phyloP scores from a whole-genome alignment of 2,113 vertebrate genomes.

The Megalops atlanticus region DNA sequence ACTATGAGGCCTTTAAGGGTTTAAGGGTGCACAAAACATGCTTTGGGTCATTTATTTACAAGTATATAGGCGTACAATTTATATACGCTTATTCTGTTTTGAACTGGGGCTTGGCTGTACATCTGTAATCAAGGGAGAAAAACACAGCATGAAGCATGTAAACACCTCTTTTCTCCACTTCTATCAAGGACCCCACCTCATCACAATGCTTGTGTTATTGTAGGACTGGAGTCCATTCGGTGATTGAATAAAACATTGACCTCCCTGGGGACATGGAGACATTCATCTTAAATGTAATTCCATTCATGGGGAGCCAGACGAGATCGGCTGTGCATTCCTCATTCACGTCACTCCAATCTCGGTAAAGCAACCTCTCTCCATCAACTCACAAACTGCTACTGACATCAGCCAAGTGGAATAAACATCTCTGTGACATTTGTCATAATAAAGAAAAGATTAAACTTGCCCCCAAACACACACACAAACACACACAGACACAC shows the following conservation, averaged over 20 bases:
- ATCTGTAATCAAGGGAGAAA: neutral
- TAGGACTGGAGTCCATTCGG: neutral
- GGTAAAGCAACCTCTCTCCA: constrained; percentile 42
- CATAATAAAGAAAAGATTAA: constrained; percentile 51
- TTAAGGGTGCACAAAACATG: no score
- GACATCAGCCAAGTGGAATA: constrained; percentile 53
- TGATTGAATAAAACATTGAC: neutral
- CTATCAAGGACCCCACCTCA: neutral
- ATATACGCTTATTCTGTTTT: neutral
- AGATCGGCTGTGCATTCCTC: neutral
- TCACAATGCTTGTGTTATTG: neutral
- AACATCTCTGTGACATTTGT: constrained; percentile 48
- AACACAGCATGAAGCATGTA: neutral
- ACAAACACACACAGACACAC: constrained; percentile 36
- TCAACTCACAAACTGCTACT: constrained; percentile 53
- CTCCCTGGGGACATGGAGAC: constrained; percentile 34
- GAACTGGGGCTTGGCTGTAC: neutral
- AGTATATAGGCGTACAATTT: no score
- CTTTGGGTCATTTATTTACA: neutral
- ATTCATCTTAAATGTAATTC: constrained; percentile 53
- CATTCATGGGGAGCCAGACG: constrained; percentile 25
- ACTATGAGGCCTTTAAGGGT: no score
- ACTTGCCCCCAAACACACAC: no score
- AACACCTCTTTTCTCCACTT: neutral
- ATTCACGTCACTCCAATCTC: neutral